phyloP scores from a whole-genome alignment of 1,140 invertebrate species.

The Papilio polyxenes region DNA sequence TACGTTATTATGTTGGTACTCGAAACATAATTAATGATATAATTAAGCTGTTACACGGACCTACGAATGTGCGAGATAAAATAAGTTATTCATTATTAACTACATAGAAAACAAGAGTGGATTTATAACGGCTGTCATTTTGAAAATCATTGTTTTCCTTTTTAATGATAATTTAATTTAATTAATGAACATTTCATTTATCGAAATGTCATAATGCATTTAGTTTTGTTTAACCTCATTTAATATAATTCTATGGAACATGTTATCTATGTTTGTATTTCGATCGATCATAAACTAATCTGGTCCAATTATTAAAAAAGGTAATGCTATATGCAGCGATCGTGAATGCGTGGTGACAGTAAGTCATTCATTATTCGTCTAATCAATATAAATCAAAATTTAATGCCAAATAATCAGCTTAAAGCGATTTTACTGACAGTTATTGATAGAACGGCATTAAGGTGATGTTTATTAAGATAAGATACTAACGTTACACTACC shows the following conservation, averaged over 20 bases:
- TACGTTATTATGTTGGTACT: not conserved
- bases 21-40: slow-evolving; percentile 10
- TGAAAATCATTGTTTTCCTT: not conserved
- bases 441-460: slow-evolving; percentile 50
- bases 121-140: not conserved
- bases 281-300: slow-evolving; percentile 38
- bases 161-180: not conserved
- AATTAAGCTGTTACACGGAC: slow-evolving; percentile 16
- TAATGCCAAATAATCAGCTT: slow-evolving; percentile 55
- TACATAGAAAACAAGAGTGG: not conserved
- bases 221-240: slow-evolving; percentile 14
- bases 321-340: slow-evolving; percentile 33
- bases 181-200: not conserved
- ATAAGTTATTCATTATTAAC: not conserved
- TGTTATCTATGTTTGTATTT: not conserved
- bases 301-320: slow-evolving; percentile 38
- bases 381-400: slow-evolving; percentile 56
- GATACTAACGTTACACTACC: slow-evolving; percentile 1
- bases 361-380: slow-evolving; percentile 44
- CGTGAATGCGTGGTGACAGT: slow-evolving; percentile 25
- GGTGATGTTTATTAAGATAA: slow-evolving; percentile 33
- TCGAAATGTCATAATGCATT: not conserved
- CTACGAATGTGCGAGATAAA: not conserved
- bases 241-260: not conserved
- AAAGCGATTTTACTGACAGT: slow-evolving; percentile 51